Evolutionary conservation across 2,113 vertebrate species (phyloP), one percentile per base, ranked within the genome.

Genomic region (Clarias macrocephalus): DNA sequence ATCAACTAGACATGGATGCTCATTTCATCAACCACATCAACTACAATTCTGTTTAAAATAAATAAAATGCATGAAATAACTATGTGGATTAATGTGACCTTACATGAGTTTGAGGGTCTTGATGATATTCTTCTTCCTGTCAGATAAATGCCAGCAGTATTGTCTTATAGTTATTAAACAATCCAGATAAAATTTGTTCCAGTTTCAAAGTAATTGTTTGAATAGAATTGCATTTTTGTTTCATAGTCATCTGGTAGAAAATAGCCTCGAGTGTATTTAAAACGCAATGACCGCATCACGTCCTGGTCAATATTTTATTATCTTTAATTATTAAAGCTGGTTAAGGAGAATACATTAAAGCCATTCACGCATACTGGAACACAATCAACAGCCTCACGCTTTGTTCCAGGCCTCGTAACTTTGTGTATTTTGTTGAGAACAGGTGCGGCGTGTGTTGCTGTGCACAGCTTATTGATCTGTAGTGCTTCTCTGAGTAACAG

Each of bases 381-480:
- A 3, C 57, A 4, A 7, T 79, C 11, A 0, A 30, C 18, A 8
- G 54, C n/a, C n/a, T n/a, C n/a, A 2, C 3, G n/a, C 65, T 72
- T 84, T 73, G 25, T 42, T 79, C 25, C 8, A 11, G 28, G 48
- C 57, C 3, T 11, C n/a, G 42, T 6, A 84, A 68, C 21, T 72
- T 84, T 59, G 48, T 10, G 30, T 23, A 2, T 59, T 72, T n/a
- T 12, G 63, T 18, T 25, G 54, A 37, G 21, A 60, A 52, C 83
- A 85, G 83, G 83, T 88, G 70, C 52, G 33, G 30, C 3, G 77
- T 85, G 87, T 85, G 89, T 88, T 87, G 85, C 80, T 12, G 73
- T 59, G 65, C 80, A 56, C 28, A 54, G 80, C 66, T 76, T 90
- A 88, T 90, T 85, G 87, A 90, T 90, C 87, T 82, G 87, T 87